Conservation (phyloP, 2,113 vertebrate genomes). For the human (Homo sapiens) region DNA sequence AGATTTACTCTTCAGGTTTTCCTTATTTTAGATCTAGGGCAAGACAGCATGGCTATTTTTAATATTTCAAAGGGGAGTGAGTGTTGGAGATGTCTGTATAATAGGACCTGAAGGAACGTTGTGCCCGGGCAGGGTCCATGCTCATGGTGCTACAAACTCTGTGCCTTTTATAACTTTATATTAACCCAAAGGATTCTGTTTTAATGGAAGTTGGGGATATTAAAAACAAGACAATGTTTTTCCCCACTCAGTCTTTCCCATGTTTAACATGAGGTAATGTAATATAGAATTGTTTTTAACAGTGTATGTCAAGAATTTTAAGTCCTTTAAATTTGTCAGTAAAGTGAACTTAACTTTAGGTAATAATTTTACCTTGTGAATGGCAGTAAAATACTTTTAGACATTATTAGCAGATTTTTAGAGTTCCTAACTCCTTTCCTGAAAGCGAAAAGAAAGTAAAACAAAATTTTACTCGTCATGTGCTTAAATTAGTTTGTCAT, state of each 20-base stretch:
- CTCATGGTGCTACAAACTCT: accelerated
- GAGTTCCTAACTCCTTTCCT: not conserved
- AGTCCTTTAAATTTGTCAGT: not conserved
- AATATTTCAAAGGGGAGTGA: conserved; percentile 1
- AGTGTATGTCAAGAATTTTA: not conserved
- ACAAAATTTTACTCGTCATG: not conserved
- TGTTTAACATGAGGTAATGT: not conserved
- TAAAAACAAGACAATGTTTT: not conserved
- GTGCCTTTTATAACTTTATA: not conserved
- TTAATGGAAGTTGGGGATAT: not conserved
- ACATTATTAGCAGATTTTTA: not conserved
- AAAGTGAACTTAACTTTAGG: not conserved
- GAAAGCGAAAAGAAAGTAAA: conserved; percentile 18
- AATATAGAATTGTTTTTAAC: not conserved
- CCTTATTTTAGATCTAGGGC: conserved; percentile 44
- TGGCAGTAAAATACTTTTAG: conserved; percentile 12
- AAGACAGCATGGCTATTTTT: conserved; percentile 45
- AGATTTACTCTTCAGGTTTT: conserved; percentile 43
- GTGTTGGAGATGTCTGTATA: not conserved
- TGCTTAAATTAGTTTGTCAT: not conserved
- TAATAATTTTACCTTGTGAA: not conserved
- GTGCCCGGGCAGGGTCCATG: accelerated
- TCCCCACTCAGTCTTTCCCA: not conserved
- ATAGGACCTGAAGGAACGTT: not conserved
- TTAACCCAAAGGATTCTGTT: not conserved